Conservation (phyloP, 1,140 invertebrate genomes). For the Eciton burchellii region DNA sequence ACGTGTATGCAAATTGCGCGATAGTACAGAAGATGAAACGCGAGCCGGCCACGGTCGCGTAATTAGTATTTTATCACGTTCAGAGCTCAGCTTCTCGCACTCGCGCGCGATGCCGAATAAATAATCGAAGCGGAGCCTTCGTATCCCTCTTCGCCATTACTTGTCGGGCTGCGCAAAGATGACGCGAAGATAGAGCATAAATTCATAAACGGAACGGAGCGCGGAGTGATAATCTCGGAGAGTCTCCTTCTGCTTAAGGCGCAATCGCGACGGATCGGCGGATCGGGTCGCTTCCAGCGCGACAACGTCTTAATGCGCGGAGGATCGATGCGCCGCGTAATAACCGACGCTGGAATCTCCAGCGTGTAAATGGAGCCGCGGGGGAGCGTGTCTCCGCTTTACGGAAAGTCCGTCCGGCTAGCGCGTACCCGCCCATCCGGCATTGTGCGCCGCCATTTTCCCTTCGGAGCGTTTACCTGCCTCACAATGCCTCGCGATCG, state of each 20-base stretch:
- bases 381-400: slow-evolving; percentile 39
- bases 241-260: too few species aligned
- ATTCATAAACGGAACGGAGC: not conserved
- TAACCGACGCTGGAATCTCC: slow-evolving; percentile 29
- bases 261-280: not conserved
- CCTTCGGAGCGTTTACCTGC: slow-evolving; percentile 40
- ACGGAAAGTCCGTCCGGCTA: slow-evolving; percentile 35
- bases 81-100: not conserved
- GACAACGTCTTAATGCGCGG: slow-evolving; percentile 26
- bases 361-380: slow-evolving; percentile 37
- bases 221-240: not conserved
- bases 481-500: slow-evolving; percentile 26
- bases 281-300: slow-evolving; percentile 25
- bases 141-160: too few species aligned
- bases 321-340: slow-evolving; percentile 17
- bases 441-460: slow-evolving; percentile 42
- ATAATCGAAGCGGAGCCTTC: too few species aligned
- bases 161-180: too few species aligned
- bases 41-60: not conserved
- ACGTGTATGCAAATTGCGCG: slow-evolving; percentile 54
- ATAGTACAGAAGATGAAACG: slow-evolving; percentile 51
- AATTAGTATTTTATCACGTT: slow-evolving; percentile 50
- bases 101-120: too few species aligned
- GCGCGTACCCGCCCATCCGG: slow-evolving; percentile 27
- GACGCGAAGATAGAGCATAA: not conserved